Evolutionary conservation across 2,113 vertebrate genomes (phyloP).

Genomic region (Chaetops frenatus): DNA sequence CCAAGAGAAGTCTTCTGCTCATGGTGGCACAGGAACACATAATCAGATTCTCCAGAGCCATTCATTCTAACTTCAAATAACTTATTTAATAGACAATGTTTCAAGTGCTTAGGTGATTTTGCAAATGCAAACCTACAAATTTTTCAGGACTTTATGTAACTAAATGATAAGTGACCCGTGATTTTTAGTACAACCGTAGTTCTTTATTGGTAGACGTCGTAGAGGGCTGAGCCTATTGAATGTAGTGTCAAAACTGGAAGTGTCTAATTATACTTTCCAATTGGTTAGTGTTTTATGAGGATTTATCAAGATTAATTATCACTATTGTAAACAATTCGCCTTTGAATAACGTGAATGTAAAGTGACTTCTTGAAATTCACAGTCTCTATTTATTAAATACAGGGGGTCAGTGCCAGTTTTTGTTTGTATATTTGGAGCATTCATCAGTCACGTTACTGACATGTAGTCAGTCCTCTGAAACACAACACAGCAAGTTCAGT

Average conservation of each 20-base stretch:
- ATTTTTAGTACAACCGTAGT: neutral
- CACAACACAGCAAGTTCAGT: slow-evolving; percentile 50
- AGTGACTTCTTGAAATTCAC: slow-evolving; percentile 26
- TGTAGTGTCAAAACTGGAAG: neutral
- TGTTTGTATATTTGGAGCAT: slow-evolving; percentile 20
- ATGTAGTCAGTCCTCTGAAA: slow-evolving; percentile 57
- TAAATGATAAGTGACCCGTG: neutral
- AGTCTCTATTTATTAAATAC: slow-evolving; percentile 3
- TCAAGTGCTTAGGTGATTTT: neutral
- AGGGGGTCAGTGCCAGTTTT: slow-evolving; percentile 1
- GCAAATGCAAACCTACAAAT: neutral
- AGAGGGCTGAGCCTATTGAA: neutral
- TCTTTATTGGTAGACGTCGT: neutral
- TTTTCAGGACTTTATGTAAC: neutral
- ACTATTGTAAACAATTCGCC: slow-evolving; percentile 38
- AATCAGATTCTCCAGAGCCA: neutral
- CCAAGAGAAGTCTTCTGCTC: neutral
- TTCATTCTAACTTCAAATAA: neutral
- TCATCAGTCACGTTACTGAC: slow-evolving; percentile 38
- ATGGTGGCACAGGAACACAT: neutral
- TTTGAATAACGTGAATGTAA: neutral
- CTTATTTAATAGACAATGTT: neutral
- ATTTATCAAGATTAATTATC: slow-evolving; percentile 31
- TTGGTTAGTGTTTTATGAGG: neutral
- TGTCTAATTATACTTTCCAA: neutral